Evolutionary conservation across 2,888 invertebrate genomes (phyloP).

Genomic region (Synergus laeviventris): DNA sequence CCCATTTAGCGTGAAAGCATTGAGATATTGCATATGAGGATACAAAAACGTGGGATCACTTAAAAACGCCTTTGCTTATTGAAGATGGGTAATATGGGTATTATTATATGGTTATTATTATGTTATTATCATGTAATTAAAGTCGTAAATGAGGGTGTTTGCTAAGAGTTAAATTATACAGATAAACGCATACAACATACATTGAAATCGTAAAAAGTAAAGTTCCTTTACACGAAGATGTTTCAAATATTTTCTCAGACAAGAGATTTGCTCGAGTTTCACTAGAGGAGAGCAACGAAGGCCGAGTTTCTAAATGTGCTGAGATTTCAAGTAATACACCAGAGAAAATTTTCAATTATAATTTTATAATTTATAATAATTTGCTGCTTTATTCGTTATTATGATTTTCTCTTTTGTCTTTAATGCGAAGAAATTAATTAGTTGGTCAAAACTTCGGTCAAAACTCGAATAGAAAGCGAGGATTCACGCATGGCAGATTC

Average conservation of each 20-base stretch:
- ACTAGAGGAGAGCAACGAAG: neutral
- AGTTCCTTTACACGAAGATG: too few species aligned
- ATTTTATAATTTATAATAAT: neutral
- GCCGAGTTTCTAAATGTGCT: neutral
- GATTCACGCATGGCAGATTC: conserved; percentile 25
- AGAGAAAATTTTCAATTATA: neutral
- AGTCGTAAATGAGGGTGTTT: neutral
- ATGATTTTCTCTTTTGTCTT: conserved; percentile 9
- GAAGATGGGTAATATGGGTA: neutral
- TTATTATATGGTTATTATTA: neutral
- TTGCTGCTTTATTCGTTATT: neutral
- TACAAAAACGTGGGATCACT: conserved; percentile 22
- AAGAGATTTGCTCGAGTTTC: neutral
- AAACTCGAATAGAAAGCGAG: conserved; percentile 28
- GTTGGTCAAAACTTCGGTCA: conserved; percentile 11
- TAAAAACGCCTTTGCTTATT: conserved; percentile 11
- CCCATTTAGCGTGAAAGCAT: conserved; percentile 12
- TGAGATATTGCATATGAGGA: conserved; percentile 20
- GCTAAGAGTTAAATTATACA: neutral
- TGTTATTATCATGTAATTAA: neutral
- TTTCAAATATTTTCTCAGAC: too few species aligned
- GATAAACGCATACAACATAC: too few species aligned
- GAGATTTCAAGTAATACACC: neutral
- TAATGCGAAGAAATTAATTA: conserved; percentile 21
- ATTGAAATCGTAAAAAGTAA: too few species aligned